These are phyloP conservation scores for Dolichallabes microphthalmus DNA, from an alignment of 2,113 vertebrate genomes.

Conservation along the genomic window DNA sequence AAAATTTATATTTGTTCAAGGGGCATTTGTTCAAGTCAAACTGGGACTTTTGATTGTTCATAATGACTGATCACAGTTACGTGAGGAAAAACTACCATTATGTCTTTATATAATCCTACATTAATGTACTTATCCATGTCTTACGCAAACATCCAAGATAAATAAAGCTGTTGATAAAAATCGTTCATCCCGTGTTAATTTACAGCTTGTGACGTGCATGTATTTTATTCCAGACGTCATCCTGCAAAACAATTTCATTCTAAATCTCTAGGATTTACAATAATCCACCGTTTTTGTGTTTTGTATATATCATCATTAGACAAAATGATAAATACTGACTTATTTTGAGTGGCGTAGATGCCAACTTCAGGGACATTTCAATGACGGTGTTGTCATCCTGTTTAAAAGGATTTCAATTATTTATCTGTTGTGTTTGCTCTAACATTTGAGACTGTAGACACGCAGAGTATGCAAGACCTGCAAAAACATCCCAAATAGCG, in stretches of 20 bases:
- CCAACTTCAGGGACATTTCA: conserved; percentile 92
- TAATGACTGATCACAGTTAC: too few species aligned
- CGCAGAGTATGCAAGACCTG: neutral
- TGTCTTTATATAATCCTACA: too few species aligned
- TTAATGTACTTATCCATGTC: neutral
- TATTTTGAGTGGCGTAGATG: conserved; percentile 89
- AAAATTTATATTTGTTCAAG: neutral
- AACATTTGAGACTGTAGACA: neutral
- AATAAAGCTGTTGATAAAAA: neutral
- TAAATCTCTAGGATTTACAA: neutral
- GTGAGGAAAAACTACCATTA: too few species aligned
- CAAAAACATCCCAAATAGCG: neutral
- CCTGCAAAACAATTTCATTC: neutral
- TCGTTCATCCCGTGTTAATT: neutral
- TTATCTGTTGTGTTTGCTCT: neutral
- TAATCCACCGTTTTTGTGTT: neutral
- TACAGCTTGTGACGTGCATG: neutral
- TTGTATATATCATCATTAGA: neutral
- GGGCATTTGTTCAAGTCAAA: too few species aligned
- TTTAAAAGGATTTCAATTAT: conserved; percentile 1
- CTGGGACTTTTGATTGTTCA: too few species aligned
- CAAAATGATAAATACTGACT: conserved; percentile 71
- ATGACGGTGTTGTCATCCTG: conserved; percentile 91
- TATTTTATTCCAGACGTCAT: neutral
- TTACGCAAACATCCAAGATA: too few species aligned